A percentile compares a stretch with the other conserved stretches of the same genome.
phyloP scores from a whole-genome alignment of 64 coral and sea anemone species.

The Stichodactyla mertensii region DNA sequence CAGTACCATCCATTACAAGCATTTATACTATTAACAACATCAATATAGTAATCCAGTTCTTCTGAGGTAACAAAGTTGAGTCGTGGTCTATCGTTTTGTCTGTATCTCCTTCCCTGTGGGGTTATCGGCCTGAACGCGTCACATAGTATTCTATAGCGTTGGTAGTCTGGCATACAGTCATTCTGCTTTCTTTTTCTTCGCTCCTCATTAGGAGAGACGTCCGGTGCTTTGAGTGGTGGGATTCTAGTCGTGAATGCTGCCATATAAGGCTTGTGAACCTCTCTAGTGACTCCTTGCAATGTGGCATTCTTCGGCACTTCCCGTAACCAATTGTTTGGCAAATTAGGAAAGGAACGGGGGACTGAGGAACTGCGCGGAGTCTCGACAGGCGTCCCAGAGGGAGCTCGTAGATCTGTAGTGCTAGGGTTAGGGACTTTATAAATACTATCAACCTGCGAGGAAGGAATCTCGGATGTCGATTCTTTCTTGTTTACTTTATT shows the following conservation, averaged over 20 bases:
- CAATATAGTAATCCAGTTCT: conserved; percentile 19
- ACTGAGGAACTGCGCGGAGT: conserved; percentile 2
- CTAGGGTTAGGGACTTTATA: not conserved
- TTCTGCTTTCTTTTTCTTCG: not conserved
- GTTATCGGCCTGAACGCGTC: conserved; percentile 20
- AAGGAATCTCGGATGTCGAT: not conserved
- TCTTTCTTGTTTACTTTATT: not conserved
- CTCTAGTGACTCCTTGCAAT: not conserved
- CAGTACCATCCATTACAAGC: not conserved
- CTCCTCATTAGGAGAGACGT: not conserved
- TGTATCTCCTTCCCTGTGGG: not conserved
- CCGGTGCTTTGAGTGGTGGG: conserved; percentile 10
- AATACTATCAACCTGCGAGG: not conserved
- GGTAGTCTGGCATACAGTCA: conserved; percentile 1
- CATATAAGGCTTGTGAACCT: conserved; percentile 8
- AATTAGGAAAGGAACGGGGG: not conserved
- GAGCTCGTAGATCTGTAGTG: conserved; percentile 3
- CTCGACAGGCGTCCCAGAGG: not conserved
- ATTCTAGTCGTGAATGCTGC: conserved; percentile 15
- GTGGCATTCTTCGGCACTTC: not conserved
- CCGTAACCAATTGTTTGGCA: not conserved
- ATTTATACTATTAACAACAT: conserved; percentile 14
- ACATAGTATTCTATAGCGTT: conserved; percentile 18
- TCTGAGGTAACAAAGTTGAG: conserved; percentile 15
- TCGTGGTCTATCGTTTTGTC: not conserved